phyloP scores from a whole-genome alignment of 2,888 invertebrate genomes.

The Meiosimyza decipiens region DNA sequence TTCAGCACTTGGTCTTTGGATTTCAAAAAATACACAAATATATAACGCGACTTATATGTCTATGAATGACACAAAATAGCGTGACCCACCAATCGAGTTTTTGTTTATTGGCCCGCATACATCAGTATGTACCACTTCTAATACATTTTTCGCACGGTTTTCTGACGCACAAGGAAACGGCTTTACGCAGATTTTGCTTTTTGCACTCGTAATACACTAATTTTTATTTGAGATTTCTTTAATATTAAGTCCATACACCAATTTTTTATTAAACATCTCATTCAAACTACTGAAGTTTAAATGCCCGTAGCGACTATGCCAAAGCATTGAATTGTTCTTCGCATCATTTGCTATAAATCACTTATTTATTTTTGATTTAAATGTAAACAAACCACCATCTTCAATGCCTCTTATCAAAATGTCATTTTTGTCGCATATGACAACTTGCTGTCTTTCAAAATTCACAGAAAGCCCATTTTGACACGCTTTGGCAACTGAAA shows the following conservation, averaged over 20 bases:
- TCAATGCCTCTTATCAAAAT: neutral
- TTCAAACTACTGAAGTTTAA: neutral
- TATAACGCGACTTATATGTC: slow-evolving; percentile 39
- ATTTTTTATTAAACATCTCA: neutral
- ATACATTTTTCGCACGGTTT: slow-evolving; percentile 30
- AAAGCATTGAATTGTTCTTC: neutral
- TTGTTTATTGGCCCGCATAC: slow-evolving; percentile 43
- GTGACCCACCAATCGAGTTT: slow-evolving; percentile 39
- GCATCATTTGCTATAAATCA: neutral
- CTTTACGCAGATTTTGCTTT: slow-evolving; percentile 38
- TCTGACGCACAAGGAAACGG: slow-evolving; percentile 36
- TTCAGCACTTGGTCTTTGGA: slow-evolving; percentile 12
- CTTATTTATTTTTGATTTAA: neutral
- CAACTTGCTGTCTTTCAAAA: neutral
- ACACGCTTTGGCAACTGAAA: slow-evolving; percentile 2
- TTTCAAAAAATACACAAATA: slow-evolving; percentile 43
- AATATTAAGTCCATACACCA: slow-evolving; percentile 10
- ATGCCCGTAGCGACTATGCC: too few relatives aligned
- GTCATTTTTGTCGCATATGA: neutral
- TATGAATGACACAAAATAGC: slow-evolving; percentile 44
- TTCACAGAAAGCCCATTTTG: neutral
- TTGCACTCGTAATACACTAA: slow-evolving; percentile 36
- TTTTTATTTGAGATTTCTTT: slow-evolving; percentile 3
- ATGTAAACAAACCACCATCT: neutral
- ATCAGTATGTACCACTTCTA: slow-evolving; percentile 42